Base-by-base conservation (phyloP, 2,113 vertebrate species). In the Cyprinodon tularosa region DNA sequence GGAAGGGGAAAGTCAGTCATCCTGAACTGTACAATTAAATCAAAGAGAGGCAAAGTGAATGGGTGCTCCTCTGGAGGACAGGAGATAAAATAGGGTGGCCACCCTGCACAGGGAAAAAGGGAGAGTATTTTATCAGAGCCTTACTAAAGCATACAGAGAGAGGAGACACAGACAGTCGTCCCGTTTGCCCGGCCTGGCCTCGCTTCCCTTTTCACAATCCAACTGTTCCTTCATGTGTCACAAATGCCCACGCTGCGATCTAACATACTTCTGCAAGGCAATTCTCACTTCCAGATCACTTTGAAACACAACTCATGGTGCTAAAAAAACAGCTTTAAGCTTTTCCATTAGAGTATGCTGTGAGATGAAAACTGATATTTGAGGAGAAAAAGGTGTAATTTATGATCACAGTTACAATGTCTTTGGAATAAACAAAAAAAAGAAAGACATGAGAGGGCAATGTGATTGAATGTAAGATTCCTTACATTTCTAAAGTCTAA, bases 11-110 rank as follows among this genome's bases (percentile, higher is more conserved):
- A 92, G 78, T 66, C 89, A 93, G 89, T 88, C 92, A 93, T 92
- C 91, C 90, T 74, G 83, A 94, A 93, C 92, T 86, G 88, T 81
- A 90, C 91, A 94, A 93, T 94, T 94, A 94, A 94, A 93, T 92
- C 86, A 90, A 80, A 82, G 80, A 68, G 85, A 68, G 80, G 77
- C 84, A 79, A 86, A 66, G 62, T 87, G 91, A 91, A 93, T 84
- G 87, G 81, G 83, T 74, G 36, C 66, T 86, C 82, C 91, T 84
- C 89, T 88, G 84, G 88, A 90, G 90, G 81, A 83, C 84, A 68
- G 84, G 72, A 87, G 91, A 94, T 93, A 93, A 93, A 88, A 72
- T 45, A 65, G 78, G 64, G 72, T 63, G 68, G 71, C 79, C 42
- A 50, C 80, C 68, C 78, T 3, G 1, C 44, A 59, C 77, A 73